Base-by-base conservation (phyloP, 2,888 invertebrate genomes). In the Lagria hirta region DNA sequence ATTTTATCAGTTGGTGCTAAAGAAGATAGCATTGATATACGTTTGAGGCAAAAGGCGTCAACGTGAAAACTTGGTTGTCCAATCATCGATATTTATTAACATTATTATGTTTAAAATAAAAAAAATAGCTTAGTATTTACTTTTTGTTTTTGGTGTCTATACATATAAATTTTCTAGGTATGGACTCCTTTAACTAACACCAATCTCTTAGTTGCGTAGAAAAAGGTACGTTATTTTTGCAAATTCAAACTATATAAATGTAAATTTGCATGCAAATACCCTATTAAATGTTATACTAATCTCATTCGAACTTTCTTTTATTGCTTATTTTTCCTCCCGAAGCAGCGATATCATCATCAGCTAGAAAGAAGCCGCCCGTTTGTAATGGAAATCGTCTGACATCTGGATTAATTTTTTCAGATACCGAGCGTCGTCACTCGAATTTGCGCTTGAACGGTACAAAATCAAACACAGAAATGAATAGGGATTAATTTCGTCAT, bases 361-460 rank as follows among this genome's bases (percentile, higher is more conserved):
- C 17, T 30, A 14, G n/a, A 24, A 29, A 6, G 12, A 12, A n/a
- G 12, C 33, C 15, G 32, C 12, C 14, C 24, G 12, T 17, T 22
- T 21, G 23, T 10, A 12, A 23, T 21, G n/a, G 20, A n/a, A 20
- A 12, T 6, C 13, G 14, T 18, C 8, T 36, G 37, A 37, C 13
- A 26, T 33, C 17, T 37, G 15, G 23, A 26, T 26, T 48, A 43
- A n/a, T 57, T 62, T 66, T 72, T 72, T 58, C 77, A 78, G 79
- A 76, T 69, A 75, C 75, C 57, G 76, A 73, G 65, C 73, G 74
- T 61, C 75, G 74, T 66, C 76, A 73, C 68, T 75, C 76, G 61
- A 79, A 77, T 69, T 70, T 78, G 62, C 74, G 76, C 63, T 78
- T 76, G 63, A 79, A 79, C 69, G 80, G 79, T 72, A 78, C 78